Percentiles rank a stretch among this genome's conserved stretches.
These are phyloP conservation scores for Mactra quadrangularis DNA, from an alignment of 1,140 invertebrate genomes.

Conservation along the genomic window DNA sequence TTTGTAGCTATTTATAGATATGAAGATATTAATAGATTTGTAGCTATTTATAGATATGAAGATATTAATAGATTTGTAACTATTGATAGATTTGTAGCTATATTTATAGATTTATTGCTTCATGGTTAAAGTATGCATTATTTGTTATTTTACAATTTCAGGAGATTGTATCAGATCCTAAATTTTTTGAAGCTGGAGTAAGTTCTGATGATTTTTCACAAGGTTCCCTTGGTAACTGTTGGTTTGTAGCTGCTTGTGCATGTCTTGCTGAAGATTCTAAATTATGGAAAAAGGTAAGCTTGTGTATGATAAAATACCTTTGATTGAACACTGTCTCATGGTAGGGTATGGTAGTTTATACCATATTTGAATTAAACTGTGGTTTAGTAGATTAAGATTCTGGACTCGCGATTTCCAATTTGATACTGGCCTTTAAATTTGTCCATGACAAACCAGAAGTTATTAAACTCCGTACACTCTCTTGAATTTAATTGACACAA, in stretches of 20 bases:
- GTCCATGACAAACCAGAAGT: no score
- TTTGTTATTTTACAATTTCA: constrained; percentile 71
- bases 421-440: no score
- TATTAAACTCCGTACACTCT: no score
- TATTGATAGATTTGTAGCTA: no score
- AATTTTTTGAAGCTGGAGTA: constrained; percentile 86
- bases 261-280: constrained; percentile 88
- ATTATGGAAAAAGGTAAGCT: constrained; percentile 85
- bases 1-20: no score
- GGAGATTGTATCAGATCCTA: constrained; percentile 83
- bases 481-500: no score
- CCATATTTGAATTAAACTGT: not conserved
- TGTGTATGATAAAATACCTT: not conserved
- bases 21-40: no score
- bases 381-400: not conserved
- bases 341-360: not conserved
- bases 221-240: constrained; percentile 87
- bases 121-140: no score
- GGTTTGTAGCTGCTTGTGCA: constrained; percentile 88
- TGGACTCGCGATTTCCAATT: no score
- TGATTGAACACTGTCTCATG: not conserved
- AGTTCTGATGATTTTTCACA: constrained; percentile 86
- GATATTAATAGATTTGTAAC: no score
- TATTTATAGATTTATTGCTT: no score
- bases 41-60: no score